Base-by-base conservation (phyloP, 2,113 vertebrate genomes). In the Dipodomys merriami region DNA sequence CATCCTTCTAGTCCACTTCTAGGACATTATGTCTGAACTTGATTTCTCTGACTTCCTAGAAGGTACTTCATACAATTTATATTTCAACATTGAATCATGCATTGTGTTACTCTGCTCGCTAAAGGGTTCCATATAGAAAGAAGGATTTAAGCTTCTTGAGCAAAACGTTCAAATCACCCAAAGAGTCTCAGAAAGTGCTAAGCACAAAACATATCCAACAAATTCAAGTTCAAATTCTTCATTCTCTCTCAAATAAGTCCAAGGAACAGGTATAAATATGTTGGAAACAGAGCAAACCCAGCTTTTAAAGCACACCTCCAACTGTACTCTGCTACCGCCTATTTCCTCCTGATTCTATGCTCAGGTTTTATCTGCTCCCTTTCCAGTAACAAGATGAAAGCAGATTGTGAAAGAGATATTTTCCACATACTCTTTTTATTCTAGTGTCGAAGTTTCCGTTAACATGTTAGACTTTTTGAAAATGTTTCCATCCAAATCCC, bases 401-500 rank as follows among this genome's bases (percentile, higher is more conserved):
- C 72, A 95, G 71, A 83, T 81, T 93, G 65, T 76, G 83, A 96
- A 57, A 64, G 88, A 90, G 85, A 65, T 86, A 91, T 90, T 97
- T 96, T 93, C 87, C 79, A 91, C 82, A 86, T 92, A 91, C 35
- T 86, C 93, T 96, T 83, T 95, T 46, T 82, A 90, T 83, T 91
- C 88, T 93, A 91, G 76, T 95, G 88, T 90, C 73, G 76, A 96
- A 92, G 27, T 97, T 97, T 95, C 90, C 1, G 0, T 94, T 95
- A 94, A 85, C 85, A 88, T 96, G 94, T 90, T 91, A 68, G 64
- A 86, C 76, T 93, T 88, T 57, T 96, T 74, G 72, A 91, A 95
- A 95, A 95, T 86, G 88, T 92, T 67, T 80, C 86, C 23, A 35
- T 86, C 65, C 93, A 97, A 94, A 96, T 96, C n/a, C 83, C 93